Evolutionary conservation across 2,888 invertebrate genomes (phyloP).

Genomic region (Loripinus fragilis): DNA sequence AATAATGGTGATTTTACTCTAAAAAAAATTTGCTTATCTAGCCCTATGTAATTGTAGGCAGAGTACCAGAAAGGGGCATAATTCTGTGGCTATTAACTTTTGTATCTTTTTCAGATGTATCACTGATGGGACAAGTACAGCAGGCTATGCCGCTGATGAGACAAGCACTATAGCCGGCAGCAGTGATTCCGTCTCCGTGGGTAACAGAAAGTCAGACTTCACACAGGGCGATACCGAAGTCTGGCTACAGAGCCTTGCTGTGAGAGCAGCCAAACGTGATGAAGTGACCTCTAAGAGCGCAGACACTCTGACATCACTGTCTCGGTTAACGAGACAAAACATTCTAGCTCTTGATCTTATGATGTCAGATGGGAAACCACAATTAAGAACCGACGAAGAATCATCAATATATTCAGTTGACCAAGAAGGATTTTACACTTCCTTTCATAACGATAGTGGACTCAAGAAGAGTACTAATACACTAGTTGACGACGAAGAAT

Average conservation of each 20-base stretch:
- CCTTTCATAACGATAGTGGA: conserved; percentile 98
- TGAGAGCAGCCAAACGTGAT: conserved; percentile 71
- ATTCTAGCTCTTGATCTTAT: conserved; percentile 75
- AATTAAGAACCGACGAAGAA: conserved; percentile 72
- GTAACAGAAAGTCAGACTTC: conserved; percentile 60
- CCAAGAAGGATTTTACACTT: conserved; percentile 98
- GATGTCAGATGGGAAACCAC: conserved; percentile 61
- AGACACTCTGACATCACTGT: conserved; percentile 67
- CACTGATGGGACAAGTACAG: conserved; percentile 71
- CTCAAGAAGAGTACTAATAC: conserved; percentile 83
- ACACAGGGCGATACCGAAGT: conserved; percentile 72
- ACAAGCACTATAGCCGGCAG: conserved; percentile 69
- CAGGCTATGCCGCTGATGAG: conserved; percentile 72
- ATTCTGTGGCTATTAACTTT: too few species aligned
- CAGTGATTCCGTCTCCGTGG: conserved; percentile 63
- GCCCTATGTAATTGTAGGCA: too few species aligned
- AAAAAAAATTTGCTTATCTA: too few species aligned
- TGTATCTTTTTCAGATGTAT: conserved; percentile 67
- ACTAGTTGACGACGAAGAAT: conserved; percentile 64
- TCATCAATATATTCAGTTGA: conserved; percentile 97
- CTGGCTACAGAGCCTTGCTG: conserved; percentile 76
- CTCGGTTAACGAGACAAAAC: conserved; percentile 73
- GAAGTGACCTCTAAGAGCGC: conserved; percentile 66
- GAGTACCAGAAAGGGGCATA: too few species aligned
- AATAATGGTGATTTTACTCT: too few species aligned